Conservation (phyloP, 2,797 vertebrate genomes). For the Florisuga fusca region DNA sequence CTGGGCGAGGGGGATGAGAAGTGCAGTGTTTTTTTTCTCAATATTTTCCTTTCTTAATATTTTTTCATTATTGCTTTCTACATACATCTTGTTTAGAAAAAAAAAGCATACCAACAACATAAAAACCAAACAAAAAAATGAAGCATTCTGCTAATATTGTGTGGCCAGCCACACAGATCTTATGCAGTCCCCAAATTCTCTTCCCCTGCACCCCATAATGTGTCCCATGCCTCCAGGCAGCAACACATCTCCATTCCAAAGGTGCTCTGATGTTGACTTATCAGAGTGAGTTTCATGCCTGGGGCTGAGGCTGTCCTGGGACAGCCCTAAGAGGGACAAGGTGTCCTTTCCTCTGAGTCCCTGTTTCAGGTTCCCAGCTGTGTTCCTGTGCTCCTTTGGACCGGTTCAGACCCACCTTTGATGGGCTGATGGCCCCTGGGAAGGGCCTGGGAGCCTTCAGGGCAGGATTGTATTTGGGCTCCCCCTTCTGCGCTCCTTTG, state of each 20-base stretch:
- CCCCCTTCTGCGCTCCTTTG: background rate
- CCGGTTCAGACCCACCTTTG: background rate
- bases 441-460: background rate
- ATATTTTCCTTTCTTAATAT: background rate
- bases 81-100: background rate
- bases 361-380: background rate
- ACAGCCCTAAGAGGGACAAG: background rate
- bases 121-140: background rate
- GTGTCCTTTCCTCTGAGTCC: background rate
- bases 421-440: background rate
- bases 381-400: background rate
- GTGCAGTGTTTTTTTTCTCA: background rate
- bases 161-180: background rate
- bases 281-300: background rate
- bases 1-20: background rate
- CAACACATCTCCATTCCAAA: background rate
- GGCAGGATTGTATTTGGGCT: background rate
- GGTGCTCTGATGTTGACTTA: background rate
- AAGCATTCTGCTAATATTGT: background rate
- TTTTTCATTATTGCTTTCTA: background rate
- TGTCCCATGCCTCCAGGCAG: background rate
- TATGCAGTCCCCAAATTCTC: background rate
- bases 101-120: too few species aligned
- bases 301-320: background rate
- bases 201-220: background rate